A percentile compares a stretch with the other conserved stretches of the same genome.
phyloP scores from a whole-genome alignment of 1,140 invertebrate genomes.

The Drosophila pachea region DNA sequence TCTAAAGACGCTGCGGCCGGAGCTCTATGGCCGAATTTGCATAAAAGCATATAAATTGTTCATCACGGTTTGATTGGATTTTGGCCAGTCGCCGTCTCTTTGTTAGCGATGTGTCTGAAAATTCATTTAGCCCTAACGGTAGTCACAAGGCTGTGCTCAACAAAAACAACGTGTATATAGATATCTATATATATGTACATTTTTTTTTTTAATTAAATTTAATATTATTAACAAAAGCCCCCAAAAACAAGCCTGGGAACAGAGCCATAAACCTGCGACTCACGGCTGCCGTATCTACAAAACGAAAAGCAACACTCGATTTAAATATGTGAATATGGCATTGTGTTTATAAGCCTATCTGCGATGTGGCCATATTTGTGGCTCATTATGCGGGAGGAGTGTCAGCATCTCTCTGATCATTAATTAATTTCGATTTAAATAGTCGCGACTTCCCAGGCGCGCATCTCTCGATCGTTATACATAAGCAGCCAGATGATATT shows the following conservation, averaged over 20 bases:
- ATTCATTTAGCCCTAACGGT: conserved; percentile 67
- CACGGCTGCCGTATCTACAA: conserved; percentile 33
- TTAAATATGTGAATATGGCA: conserved; percentile 25
- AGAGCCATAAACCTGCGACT: conserved; percentile 58
- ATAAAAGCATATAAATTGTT: conserved; percentile 76
- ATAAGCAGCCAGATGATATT: conserved; percentile 34
- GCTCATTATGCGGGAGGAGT: conserved; percentile 75
- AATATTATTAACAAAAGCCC: conserved; percentile 75
- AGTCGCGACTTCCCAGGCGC: conserved; percentile 51
- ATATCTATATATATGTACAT: not conserved
- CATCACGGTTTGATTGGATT: conserved; percentile 63
- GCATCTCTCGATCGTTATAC: conserved; percentile 47
- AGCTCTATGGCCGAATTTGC: conserved; percentile 47
- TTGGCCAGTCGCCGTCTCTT: conserved; percentile 38
- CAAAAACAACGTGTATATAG: conserved; percentile 46
- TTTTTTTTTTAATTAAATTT: conserved; percentile 68
- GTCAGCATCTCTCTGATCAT: conserved; percentile 61
- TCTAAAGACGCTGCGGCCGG: conserved; percentile 44
- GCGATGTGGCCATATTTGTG: conserved; percentile 45
- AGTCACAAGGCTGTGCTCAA: conserved; percentile 55
- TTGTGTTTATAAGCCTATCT: conserved; percentile 33
- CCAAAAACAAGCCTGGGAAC: conserved; percentile 64
- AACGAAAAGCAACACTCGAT: conserved; percentile 22
- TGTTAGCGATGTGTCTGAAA: conserved; percentile 59
- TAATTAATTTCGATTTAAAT: conserved; percentile 72